Conservation (phyloP, 2,888 invertebrate species). For the Tenthredo notha region DNA sequence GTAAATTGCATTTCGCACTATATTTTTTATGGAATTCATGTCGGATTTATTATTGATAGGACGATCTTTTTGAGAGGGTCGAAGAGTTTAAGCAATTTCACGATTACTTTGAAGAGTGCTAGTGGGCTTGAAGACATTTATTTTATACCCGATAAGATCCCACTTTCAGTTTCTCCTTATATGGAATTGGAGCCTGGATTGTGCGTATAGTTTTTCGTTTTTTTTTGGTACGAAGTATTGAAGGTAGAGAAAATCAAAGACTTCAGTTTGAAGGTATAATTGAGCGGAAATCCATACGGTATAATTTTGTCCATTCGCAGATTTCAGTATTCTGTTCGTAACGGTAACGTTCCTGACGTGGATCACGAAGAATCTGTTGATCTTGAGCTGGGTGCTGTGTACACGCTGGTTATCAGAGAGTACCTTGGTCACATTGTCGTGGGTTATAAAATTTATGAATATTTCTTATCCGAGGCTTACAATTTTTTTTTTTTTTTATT, state of each 20-base stretch:
- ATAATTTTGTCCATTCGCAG: conserved; percentile 46
- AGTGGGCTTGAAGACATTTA: conserved; percentile 80
- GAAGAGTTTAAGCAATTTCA: conserved; percentile 70
- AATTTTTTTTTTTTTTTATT: not conserved
- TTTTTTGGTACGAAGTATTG: too few species aligned
- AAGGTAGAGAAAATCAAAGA: not conserved
- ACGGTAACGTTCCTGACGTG: conserved; percentile 52
- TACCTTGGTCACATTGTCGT: conserved; percentile 76
- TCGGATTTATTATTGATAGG: conserved; percentile 64
- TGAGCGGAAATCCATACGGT: conserved; percentile 64
- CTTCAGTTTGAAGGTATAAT: not conserved
- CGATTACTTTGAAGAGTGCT: conserved; percentile 71
- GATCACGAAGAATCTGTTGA: conserved; percentile 48
- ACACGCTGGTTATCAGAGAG: conserved; percentile 80
- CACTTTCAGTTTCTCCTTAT: conserved; percentile 82
- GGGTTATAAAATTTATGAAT: conserved; percentile 49
- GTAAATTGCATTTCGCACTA: conserved; percentile 72
- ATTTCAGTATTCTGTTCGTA: conserved; percentile 58
- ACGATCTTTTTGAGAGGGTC: conserved; percentile 74
- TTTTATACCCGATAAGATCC: conserved; percentile 79
- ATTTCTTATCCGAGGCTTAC: not conserved
- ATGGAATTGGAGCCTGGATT: conserved; percentile 82
- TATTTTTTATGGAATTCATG: not conserved
- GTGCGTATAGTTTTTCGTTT: conserved; percentile 76
- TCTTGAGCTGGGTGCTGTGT: conserved; percentile 79